phyloP scores from a whole-genome alignment of 1,140 invertebrate species.

The Aphaenogaster rudis region DNA sequence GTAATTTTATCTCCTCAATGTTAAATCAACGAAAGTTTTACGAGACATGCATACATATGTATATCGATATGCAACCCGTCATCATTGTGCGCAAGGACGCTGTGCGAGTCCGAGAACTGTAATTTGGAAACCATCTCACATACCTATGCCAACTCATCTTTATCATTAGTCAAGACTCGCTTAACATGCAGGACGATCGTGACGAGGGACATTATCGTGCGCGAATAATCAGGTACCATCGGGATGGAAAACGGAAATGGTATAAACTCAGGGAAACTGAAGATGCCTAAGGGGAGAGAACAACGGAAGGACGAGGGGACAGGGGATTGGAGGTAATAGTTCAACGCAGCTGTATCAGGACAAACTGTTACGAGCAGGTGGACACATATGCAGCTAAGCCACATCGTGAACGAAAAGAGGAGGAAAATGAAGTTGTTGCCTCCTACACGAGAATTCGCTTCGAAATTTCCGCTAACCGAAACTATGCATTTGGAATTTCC shows the following conservation, averaged over 20 bases:
- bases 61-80: not conserved
- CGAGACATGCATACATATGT: not conserved
- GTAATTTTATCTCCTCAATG: not conserved
- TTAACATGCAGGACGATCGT: constrained; percentile 56
- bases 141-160: constrained; percentile 4
- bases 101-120: constrained; percentile 17
- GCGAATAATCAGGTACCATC: constrained; percentile 36
- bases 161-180: constrained; percentile 58
- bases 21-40: constrained; percentile 31
- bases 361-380: constrained; percentile 61
- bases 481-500: constrained; percentile 57
- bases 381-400: constrained; percentile 63
- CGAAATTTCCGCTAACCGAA: constrained; percentile 59
- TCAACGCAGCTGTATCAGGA: constrained; percentile 52
- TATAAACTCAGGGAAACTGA: constrained; percentile 58
- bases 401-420: constrained; percentile 68
- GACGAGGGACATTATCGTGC: constrained; percentile 52
- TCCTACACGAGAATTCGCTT: constrained; percentile 69
- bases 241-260: constrained; percentile 50
- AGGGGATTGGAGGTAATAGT: constrained; percentile 29
- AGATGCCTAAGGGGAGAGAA: constrained; percentile 31
- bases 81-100: constrained; percentile 35
- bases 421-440: constrained; percentile 75
- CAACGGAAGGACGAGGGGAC: not conserved
- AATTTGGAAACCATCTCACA: constrained; percentile 38